These are phyloP conservation scores for Melanargia galathea DNA, from an alignment of 2,888 invertebrate genomes.

Conservation along the genomic window DNA sequence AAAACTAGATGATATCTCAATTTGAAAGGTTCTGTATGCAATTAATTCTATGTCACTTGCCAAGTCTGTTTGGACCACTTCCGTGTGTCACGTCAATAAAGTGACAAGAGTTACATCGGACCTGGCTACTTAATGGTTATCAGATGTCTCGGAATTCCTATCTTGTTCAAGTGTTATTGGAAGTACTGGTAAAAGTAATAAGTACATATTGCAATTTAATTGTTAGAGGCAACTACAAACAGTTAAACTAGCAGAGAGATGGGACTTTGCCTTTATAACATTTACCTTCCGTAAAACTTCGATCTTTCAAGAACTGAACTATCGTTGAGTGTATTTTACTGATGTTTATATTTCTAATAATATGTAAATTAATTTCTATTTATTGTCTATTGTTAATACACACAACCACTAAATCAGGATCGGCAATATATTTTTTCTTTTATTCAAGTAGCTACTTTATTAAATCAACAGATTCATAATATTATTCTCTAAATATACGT, in stretches of 20 bases:
- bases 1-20: conserved; percentile 20
- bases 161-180: conserved; percentile 13
- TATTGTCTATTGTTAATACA: no score
- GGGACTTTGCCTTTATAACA: background rate
- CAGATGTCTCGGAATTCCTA: conserved; percentile 30
- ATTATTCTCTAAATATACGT: no score
- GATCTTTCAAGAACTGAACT: no score
- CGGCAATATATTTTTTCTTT: no score
- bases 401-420: no score
- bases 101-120: conserved; percentile 22
- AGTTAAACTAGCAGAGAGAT: background rate
- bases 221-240: background rate
- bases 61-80: conserved; percentile 32
- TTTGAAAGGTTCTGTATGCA: conserved; percentile 25
- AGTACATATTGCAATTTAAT: background rate
- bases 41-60: conserved; percentile 30
- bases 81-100: conserved; percentile 29
- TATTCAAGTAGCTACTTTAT: no score
- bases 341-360: no score
- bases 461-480: no score
- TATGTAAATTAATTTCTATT: no score
- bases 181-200: conserved; percentile 5
- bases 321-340: no score
- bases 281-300: no score
- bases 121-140: conserved; percentile 32